phyloP scores from a whole-genome alignment of 2,797 vertebrate species.

The Neomorphus geoffroyi region DNA sequence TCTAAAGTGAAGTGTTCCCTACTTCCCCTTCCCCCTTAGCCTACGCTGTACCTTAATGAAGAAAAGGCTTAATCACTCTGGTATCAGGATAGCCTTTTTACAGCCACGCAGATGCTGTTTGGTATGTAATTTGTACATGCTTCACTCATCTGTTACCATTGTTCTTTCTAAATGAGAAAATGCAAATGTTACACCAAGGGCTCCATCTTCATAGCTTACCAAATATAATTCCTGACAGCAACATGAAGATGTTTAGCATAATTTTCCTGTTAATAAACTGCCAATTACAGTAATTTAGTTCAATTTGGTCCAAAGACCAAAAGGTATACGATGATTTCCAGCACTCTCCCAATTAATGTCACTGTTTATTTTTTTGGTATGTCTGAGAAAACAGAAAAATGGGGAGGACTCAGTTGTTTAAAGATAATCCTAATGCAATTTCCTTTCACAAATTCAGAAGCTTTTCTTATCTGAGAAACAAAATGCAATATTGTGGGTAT shows the following conservation, averaged over 20 bases:
- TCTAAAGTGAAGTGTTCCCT: slow-evolving; percentile 15
- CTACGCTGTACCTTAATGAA: slow-evolving; percentile 44
- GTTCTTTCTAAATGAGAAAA: slow-evolving; percentile 84
- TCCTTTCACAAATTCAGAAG: slow-evolving; percentile 46
- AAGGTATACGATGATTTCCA: slow-evolving; percentile 28
- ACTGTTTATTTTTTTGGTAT: slow-evolving; percentile 59
- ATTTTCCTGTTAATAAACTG: slow-evolving; percentile 90
- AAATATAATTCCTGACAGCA: slow-evolving; percentile 82
- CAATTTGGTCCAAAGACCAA: slow-evolving; percentile 42
- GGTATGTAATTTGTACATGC: slow-evolving; percentile 69
- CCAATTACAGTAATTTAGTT: slow-evolving; percentile 83
- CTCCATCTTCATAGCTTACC: slow-evolving; percentile 64
- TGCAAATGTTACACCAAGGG: slow-evolving; percentile 79
- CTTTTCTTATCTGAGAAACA: slow-evolving; percentile 50
- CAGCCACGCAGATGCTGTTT: slow-evolving; percentile 62
- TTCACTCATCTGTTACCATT: slow-evolving; percentile 80
- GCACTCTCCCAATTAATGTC: slow-evolving; percentile 14
- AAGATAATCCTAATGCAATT: slow-evolving; percentile 47
- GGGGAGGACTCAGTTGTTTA: slow-evolving; percentile 47
- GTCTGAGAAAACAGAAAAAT: slow-evolving; percentile 67
- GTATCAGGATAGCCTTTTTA: slow-evolving; percentile 60
- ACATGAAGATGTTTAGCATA: slow-evolving; percentile 85
- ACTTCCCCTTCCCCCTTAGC: not conserved
- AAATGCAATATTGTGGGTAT: not conserved
- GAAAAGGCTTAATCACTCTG: slow-evolving; percentile 55